Conservation (phyloP, 2,797 vertebrate genomes). For the Sarcophilus harrisii region DNA sequence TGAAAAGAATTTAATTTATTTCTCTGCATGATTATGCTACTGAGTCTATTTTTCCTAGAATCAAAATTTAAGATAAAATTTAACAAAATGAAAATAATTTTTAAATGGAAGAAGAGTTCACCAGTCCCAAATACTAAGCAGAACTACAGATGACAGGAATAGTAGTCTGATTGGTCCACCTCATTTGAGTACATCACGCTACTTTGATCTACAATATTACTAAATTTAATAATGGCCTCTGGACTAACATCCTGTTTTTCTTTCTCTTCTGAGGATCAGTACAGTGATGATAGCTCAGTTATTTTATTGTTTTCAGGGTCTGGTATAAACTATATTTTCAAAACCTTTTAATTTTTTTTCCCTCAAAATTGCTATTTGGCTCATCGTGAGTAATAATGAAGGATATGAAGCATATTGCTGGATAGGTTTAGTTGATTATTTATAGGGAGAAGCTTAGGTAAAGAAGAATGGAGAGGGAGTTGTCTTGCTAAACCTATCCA, state of each 20-base stretch:
- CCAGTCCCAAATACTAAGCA: neutral
- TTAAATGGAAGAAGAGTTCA: neutral
- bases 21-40: neutral
- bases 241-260: neutral
- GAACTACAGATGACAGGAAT: neutral
- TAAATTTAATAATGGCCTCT: neutral
- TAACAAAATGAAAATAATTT: neutral
- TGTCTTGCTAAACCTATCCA: neutral
- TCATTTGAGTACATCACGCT: neutral
- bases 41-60: neutral
- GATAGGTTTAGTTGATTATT: neutral
- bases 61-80: neutral
- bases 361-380: neutral
- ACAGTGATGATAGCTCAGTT: neutral
- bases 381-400: neutral
- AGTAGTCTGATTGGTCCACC: too few species aligned
- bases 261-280: conserved; percentile 3
- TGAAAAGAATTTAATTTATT: neutral
- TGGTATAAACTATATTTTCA: neutral
- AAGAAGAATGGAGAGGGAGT: neutral
- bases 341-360: neutral
- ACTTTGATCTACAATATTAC: neutral
- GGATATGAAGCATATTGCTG: neutral
- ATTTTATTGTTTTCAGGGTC: neutral
- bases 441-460: neutral